Conservation (phyloP, 2,113 vertebrate species). For the Eudorcas thomsonii region DNA sequence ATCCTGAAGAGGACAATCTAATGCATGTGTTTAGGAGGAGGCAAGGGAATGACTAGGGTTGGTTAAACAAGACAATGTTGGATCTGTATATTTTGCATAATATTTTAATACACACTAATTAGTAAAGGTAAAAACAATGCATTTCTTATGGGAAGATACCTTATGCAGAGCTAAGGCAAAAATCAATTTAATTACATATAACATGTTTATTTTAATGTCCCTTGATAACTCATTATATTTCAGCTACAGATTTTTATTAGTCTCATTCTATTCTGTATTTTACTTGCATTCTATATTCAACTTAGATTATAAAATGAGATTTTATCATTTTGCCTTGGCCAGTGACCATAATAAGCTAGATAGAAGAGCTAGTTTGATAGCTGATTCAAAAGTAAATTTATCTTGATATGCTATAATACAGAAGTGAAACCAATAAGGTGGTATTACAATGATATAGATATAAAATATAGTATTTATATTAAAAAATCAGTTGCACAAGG, state of each 20-base stretch:
- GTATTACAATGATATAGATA: background rate
- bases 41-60: background rate
- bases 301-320: background rate
- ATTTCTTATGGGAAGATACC: background rate
- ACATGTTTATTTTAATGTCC: background rate
- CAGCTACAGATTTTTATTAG: background rate
- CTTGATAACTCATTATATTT: background rate
- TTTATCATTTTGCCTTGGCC: background rate
- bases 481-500: background rate
- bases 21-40: background rate
- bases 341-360: background rate
- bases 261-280: background rate
- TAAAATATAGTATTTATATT: background rate
- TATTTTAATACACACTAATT: background rate
- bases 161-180: background rate
- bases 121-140: background rate
- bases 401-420: background rate
- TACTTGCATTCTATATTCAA: background rate
- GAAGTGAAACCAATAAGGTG: background rate
- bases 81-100: background rate
- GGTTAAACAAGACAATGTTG: background rate
- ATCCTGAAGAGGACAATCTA: background rate
- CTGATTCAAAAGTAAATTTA: background rate
- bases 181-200: background rate
- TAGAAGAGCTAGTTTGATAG: background rate